A percentile compares a stretch with the other conserved stretches of the same genome.
These are phyloP conservation scores for Phaethon lepturus DNA, from an alignment of 2,113 vertebrate species.

Conservation along the genomic window DNA sequence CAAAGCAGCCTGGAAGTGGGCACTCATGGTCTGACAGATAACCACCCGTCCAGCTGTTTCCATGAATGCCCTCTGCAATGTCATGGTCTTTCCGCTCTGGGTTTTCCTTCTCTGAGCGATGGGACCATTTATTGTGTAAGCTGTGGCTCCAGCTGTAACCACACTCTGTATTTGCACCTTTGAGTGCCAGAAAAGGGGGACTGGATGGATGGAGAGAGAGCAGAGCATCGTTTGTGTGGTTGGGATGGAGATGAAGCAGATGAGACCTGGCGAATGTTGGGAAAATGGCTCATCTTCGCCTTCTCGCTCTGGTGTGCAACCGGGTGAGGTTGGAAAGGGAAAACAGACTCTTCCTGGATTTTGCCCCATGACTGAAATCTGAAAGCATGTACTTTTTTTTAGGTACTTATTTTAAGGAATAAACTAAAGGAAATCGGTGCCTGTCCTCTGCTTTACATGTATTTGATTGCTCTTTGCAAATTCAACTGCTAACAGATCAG, in stretches of 20 bases:
- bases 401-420: background rate
- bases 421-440: fast-evolving
- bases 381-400: background rate
- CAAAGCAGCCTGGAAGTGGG: background rate
- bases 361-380: background rate
- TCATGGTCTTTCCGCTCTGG: background rate
- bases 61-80: background rate
- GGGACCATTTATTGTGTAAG: background rate
- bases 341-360: background rate
- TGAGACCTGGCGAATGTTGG: background rate
- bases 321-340: background rate
- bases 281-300: background rate
- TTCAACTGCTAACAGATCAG: background rate
- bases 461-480: background rate
- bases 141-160: background rate
- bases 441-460: background rate
- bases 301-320: background rate
- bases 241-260: background rate
- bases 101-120: background rate
- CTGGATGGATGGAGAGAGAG: background rate
- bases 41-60: background rate
- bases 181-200: background rate
- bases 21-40: background rate
- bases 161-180: background rate
- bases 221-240: background rate